Base-by-base conservation (phyloP, 2,113 vertebrate genomes). In the Prolemur simus region DNA sequence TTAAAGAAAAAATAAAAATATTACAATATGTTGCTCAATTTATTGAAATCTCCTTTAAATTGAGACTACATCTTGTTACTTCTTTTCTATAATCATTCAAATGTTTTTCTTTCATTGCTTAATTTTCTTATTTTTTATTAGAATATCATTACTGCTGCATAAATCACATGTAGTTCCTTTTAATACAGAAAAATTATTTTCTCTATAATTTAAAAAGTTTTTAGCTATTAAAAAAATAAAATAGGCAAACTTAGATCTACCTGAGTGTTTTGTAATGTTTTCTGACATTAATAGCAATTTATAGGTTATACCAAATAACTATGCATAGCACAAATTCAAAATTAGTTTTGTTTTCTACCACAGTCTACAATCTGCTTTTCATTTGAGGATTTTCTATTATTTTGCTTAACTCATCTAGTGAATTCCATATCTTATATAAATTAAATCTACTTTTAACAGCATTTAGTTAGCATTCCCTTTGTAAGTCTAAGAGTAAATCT, bases 321-420 rank as follows among this genome's bases (percentile, higher is more conserved):
- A 64, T 73, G 54, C 45, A 37, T 1, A 6, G 9, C 5, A 60
- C 56, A 88, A 93, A 89, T 86, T 83, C 42, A 89, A 66, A 92
- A 45, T 71, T 64, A 85, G 89, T 58, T 89, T 94, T 34, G 89
- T 69, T 97, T 96, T 83, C 84, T 69, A 54, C 68, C 47, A 47
- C 21, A 69, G 49, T 77, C 86, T 81, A 63, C 15, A n/a, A 66
- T 77, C 47, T 91, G 34, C 21, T 92, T 94, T 87, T 94, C 56
- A 90, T 58, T 68, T 85, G 32, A 94, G 9, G 42, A 73, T 63
- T 82, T 78, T 87, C 45, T 85, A 39, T 58, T 56, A 52, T 68
- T 81, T 87, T 90, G 29, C n/a, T 71, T 92, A 93, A 42, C 15
- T 86, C 20, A 81, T 66, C 63, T 74, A 86, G 32, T 60, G 89